Evolutionary conservation across 1,140 invertebrate genomes (phyloP).

Genomic region (Nephotettix cincticeps): DNA sequence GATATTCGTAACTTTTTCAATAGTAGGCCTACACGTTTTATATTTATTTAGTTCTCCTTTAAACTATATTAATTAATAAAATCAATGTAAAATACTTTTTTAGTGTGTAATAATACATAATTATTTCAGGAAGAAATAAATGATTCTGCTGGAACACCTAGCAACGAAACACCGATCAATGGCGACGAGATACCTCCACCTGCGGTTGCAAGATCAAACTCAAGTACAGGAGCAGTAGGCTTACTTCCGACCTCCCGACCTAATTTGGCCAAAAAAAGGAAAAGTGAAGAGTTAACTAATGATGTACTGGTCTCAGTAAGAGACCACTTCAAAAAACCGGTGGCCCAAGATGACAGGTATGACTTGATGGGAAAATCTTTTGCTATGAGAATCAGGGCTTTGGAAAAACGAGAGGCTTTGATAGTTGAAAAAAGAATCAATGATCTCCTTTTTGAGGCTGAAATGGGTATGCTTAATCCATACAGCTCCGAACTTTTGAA

Average conservation of each 20-base stretch:
- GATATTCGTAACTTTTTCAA: too few relatives aligned
- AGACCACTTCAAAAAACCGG: constrained; percentile 31
- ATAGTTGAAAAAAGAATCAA: constrained; percentile 30
- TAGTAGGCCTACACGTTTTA: neutral
- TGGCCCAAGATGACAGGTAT: constrained; percentile 25
- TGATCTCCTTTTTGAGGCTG: constrained; percentile 8
- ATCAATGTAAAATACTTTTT: neutral
- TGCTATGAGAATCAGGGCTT: constrained; percentile 26
- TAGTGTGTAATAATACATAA: constrained; percentile 3
- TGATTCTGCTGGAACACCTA: neutral
- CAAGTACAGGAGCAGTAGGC: neutral
- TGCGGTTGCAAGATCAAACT: neutral
- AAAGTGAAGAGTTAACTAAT: constrained; percentile 24
- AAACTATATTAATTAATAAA: neutral
- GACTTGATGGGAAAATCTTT: constrained; percentile 29
- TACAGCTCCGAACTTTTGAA: neutral
- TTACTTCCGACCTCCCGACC: neutral
- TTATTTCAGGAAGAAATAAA: neutral
- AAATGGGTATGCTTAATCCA: constrained; percentile 2
- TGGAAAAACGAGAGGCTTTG: constrained; percentile 21
- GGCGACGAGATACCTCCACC: neutral
- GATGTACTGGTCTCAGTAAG: constrained; percentile 25
- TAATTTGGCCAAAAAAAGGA: constrained; percentile 8
- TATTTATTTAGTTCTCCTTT: neutral
- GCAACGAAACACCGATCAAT: constrained; percentile 2